A percentile compares a stretch with the other conserved stretches of the same genome.
These are phyloP conservation scores for Boloria selene DNA, from an alignment of 2,888 invertebrate genomes.

Conservation along the genomic window DNA sequence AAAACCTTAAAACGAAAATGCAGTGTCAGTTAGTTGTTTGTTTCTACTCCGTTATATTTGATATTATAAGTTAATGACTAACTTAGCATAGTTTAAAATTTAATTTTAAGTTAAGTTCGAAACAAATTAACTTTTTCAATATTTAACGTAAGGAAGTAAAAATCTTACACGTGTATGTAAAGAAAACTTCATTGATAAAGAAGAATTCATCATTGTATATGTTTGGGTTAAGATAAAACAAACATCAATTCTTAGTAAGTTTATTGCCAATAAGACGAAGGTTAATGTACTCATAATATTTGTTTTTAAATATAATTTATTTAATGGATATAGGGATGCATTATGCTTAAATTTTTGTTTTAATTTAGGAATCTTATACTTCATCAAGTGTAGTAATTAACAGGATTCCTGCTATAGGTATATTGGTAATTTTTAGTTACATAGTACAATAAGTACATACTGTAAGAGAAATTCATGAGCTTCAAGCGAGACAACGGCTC, in stretches of 20 bases:
- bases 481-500: slow-evolving; percentile 44
- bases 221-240: slow-evolving; percentile 35
- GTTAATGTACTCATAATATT: slow-evolving; percentile 13
- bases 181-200: slow-evolving; percentile 41
- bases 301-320: neutral
- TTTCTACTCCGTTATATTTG: slow-evolving; percentile 20
- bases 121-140: neutral
- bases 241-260: slow-evolving; percentile 17
- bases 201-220: slow-evolving; percentile 45
- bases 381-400: too few species aligned
- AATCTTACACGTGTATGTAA: too few species aligned
- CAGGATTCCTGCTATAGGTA: too few species aligned
- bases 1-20: slow-evolving; percentile 16
- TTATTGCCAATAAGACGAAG: slow-evolving; percentile 15
- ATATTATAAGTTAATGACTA: slow-evolving; percentile 22
- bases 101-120: neutral
- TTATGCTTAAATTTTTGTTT: too few species aligned
- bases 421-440: too few species aligned
- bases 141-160: too few species aligned
- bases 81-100: slow-evolving; percentile 3
- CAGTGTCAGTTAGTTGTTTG: slow-evolving; percentile 5
- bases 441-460: neutral
- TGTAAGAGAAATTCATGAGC: slow-evolving; percentile 58
- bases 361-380: too few species aligned
- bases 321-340: too few species aligned